Evolutionary conservation across 2,797 vertebrate genomes (phyloP).

Genomic region (Steatocranus sp.): DNA sequence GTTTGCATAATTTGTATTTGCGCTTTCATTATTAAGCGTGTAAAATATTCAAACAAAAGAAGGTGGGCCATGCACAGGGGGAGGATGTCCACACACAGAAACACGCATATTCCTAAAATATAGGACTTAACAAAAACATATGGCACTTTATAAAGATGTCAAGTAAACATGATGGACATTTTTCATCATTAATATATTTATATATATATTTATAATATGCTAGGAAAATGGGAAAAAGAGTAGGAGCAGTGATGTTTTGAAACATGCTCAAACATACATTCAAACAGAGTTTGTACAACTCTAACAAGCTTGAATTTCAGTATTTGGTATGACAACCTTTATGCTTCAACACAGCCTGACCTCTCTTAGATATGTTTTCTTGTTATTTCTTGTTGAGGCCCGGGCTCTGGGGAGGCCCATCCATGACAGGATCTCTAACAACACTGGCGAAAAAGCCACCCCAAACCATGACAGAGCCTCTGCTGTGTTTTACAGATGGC

Average conservation of each 20-base stretch:
- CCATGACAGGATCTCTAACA: neutral
- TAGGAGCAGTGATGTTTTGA: neutral
- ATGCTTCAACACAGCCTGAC: neutral
- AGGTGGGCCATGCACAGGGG: neutral
- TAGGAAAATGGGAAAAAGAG: neutral
- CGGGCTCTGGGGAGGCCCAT: neutral
- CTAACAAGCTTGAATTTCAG: neutral
- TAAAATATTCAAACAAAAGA: neutral
- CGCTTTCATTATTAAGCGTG: neutral
- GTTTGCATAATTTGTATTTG: neutral
- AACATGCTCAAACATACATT: neutral
- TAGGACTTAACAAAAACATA: neutral
- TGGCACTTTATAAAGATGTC: neutral
- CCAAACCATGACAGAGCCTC: neutral
- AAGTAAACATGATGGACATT: neutral
- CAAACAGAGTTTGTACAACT: neutral
- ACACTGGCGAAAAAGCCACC: neutral
- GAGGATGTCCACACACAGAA: neutral
- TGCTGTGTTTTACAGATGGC: neutral
- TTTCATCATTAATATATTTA: neutral
- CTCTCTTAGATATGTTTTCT: neutral
- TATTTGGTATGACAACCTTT: neutral
- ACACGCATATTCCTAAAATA: neutral
- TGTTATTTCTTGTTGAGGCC: neutral
- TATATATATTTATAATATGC: neutral